phyloP scores from a whole-genome alignment of 2,797 vertebrate genomes.

The Chelidonichthys spinosus region DNA sequence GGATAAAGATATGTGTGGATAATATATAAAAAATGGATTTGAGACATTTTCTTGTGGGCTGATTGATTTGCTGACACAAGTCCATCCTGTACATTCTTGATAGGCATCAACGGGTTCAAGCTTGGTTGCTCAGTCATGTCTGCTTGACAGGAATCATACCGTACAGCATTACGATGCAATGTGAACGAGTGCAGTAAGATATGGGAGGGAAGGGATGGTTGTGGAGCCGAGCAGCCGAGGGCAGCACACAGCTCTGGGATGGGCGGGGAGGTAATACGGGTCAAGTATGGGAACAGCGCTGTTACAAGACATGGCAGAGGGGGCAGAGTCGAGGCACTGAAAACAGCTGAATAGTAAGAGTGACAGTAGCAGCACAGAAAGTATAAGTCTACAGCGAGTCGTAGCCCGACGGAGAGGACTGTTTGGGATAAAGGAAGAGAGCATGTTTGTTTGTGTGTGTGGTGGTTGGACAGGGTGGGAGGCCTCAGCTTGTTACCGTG shows the following conservation, averaged over 20 bases:
- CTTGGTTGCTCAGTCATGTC: neutral
- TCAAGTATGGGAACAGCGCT: slow-evolving; percentile 61
- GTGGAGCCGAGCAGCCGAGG: slow-evolving; percentile 53
- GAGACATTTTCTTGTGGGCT: neutral
- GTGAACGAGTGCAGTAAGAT: slow-evolving; percentile 8
- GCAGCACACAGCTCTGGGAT: slow-evolving; percentile 58
- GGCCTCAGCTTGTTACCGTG: slow-evolving; percentile 35
- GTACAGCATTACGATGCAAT: neutral
- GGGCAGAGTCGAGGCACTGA: slow-evolving; percentile 88
- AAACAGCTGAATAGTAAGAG: slow-evolving; percentile 89
- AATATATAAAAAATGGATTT: neutral
- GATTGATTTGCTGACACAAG: neutral
- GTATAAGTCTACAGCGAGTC: slow-evolving; percentile 22
- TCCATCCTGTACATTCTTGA: neutral
- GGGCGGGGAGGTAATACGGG: slow-evolving; percentile 54
- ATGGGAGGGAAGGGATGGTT: slow-evolving; percentile 22
- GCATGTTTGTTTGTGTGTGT: slow-evolving; percentile 9
- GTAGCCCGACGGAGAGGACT: slow-evolving; percentile 15
- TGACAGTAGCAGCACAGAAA: slow-evolving; percentile 40
- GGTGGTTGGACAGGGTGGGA: slow-evolving; percentile 13
- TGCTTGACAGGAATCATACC: neutral
- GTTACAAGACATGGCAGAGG: slow-evolving; percentile 85
- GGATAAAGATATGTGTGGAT: neutral
- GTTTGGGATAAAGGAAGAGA: slow-evolving; percentile 29
- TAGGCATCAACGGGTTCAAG: neutral